phyloP scores from a whole-genome alignment of 2,797 vertebrate genomes.

The Aeoliscus strigatus region DNA sequence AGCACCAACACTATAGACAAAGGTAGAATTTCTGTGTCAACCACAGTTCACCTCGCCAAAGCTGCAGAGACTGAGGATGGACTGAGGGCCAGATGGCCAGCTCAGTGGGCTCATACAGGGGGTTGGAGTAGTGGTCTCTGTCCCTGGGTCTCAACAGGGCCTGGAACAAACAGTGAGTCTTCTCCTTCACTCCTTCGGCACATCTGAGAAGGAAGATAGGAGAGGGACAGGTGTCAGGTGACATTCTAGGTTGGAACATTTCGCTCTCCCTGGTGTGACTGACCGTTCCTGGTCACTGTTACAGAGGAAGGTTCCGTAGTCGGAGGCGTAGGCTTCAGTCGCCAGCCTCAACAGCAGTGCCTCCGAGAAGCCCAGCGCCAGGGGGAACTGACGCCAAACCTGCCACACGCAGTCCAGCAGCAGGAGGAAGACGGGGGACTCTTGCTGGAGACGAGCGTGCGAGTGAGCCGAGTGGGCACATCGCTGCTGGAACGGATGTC shows the following conservation, averaged over 20 bases:
- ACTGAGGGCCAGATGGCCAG: slow-evolving; percentile 87
- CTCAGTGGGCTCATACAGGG: slow-evolving; percentile 73
- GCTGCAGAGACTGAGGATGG: slow-evolving; percentile 84
- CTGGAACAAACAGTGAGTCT: slow-evolving; percentile 82
- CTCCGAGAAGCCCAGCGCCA: slow-evolving; percentile 82
- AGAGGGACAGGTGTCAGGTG: neutral
- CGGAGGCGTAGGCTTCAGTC: slow-evolving; percentile 78
- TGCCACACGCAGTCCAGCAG: slow-evolving; percentile 91
- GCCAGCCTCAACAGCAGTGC: slow-evolving; percentile 79
- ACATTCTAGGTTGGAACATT: too few relatives aligned
- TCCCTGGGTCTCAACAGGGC: slow-evolving; percentile 64
- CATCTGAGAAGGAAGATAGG: slow-evolving; percentile 59
- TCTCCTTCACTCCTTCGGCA: slow-evolving; percentile 73
- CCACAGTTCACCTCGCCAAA: slow-evolving; percentile 78
- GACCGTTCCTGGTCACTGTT: slow-evolving; percentile 83
- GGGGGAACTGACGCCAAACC: slow-evolving; percentile 82
- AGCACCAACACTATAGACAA: neutral
- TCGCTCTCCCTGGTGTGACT: slow-evolving; percentile 11
- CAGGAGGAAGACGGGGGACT: slow-evolving; percentile 83
- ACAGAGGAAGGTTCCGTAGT: slow-evolving; percentile 87
- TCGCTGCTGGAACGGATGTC: slow-evolving; percentile 84
- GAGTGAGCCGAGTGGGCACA: slow-evolving; percentile 79
- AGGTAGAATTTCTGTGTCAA: neutral
- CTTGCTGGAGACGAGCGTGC: slow-evolving; percentile 77
- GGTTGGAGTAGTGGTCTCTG: slow-evolving; percentile 71